phyloP scores from a whole-genome alignment of 2,888 invertebrate species.

The Oasisia sp. region DNA sequence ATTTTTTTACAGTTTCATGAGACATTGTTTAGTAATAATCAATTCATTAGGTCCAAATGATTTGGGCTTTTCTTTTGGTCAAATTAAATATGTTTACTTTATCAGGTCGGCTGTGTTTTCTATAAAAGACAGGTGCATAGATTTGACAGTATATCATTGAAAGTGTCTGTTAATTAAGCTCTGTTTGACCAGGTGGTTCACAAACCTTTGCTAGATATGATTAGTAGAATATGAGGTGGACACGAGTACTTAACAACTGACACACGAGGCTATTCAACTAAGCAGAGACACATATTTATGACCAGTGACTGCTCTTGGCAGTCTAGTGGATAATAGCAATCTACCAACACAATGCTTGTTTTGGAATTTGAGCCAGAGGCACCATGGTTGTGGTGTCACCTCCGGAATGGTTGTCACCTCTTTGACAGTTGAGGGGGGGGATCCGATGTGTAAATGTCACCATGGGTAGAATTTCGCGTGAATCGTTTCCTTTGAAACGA shows the following conservation, averaged over 20 bases:
- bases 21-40: too few species aligned
- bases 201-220: background rate
- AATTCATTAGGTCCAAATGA: too few species aligned
- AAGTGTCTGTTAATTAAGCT: background rate
- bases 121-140: background rate
- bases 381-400: background rate
- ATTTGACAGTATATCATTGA: too few species aligned
- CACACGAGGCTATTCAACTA: constrained; percentile 10
- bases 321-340: background rate
- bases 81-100: too few species aligned
- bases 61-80: too few species aligned
- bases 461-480: background rate
- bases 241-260: background rate
- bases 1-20: too few species aligned
- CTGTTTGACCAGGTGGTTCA: background rate
- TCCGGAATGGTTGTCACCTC: background rate
- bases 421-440: background rate
- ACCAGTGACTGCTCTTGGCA: background rate
- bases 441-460: constrained; percentile 3
- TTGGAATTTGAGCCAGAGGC: constrained; percentile 6
- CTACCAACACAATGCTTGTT: background rate
- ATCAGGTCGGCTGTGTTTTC: background rate
- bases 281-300: background rate
- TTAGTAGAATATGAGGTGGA: background rate
- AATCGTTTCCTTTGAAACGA: background rate